Evolutionary conservation across 2,797 vertebrate species (phyloP), one percentile per base, ranked within the genome.

Genomic region (Lacerta agilis): DNA sequence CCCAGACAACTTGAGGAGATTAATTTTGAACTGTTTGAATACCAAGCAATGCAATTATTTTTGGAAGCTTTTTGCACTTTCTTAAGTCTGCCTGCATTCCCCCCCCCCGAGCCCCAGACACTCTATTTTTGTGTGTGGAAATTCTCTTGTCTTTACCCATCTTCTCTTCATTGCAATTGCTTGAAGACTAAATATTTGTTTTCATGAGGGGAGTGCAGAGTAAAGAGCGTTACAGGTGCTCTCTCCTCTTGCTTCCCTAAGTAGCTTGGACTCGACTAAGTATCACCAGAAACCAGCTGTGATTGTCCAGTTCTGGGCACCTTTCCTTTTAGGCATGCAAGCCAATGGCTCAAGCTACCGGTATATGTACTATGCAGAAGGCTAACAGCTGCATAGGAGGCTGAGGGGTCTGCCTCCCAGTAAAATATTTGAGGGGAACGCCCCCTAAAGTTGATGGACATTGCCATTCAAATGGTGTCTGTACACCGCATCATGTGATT

Each of bases 171-270:
- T 83, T 49, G 29, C 83, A 90, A 43, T 45, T 82, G 25, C 67
- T 41, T 72, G 36, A 10, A 69, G 6, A 10, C 10, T 38, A 2
- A 8, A 0, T 41, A 67, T 41, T 18, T 0, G 0, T 0, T 10
- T 17, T 67, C 83, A 36, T 45, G 49, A 49, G 6, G 33, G 58
- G 33, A 61, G 8, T 27, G 49, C 29, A 55, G 25, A 66, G 38
- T 27, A 25, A 3, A 18, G 3, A n/a, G 18, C 33, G 1, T n/a
- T 18, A 2, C 20, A 61, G 49, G 6, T 17, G 2, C 49, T 89
- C 1, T 1, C 17, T 4, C 13, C 11, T 1, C 13, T 3, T 36
- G 17, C 33, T 36, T 67, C 72, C 73, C 45, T 27, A 13, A 8
- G 20, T 20, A 61, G 5, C 17, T 18, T 33, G 29, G 45, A 49